Conservation (phyloP, 2,797 vertebrate species). For the Sciurus vulgaris region DNA sequence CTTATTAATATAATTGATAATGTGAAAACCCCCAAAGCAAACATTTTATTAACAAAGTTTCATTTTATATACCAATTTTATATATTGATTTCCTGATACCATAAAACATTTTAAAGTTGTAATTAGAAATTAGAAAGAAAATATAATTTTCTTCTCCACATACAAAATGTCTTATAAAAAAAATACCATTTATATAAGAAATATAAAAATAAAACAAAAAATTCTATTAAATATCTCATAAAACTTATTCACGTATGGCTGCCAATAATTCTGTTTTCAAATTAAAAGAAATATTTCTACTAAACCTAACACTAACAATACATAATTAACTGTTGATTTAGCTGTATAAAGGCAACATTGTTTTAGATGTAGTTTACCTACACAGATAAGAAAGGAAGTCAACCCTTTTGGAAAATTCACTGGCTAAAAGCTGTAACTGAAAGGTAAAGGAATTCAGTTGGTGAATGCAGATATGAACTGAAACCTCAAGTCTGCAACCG, state of each 20-base stretch:
- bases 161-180: background rate
- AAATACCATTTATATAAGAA: slow-evolving; percentile 45
- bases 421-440: slow-evolving; percentile 5
- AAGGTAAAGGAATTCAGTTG: slow-evolving; percentile 42
- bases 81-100: background rate
- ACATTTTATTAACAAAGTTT: slow-evolving; percentile 54
- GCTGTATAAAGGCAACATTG: slow-evolving; percentile 33
- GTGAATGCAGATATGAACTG: slow-evolving; percentile 20
- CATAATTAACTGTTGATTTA: slow-evolving; percentile 23
- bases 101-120: slow-evolving; percentile 41
- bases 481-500: background rate
- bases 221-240: background rate
- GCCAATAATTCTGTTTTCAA: slow-evolving; percentile 32
- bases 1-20: background rate
- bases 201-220: slow-evolving; percentile 19
- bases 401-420: slow-evolving; percentile 23
- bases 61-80: background rate
- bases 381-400: slow-evolving; percentile 30
- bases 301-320: slow-evolving; percentile 33
- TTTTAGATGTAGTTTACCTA: slow-evolving; percentile 36
- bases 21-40: slow-evolving; percentile 39
- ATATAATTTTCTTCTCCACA: background rate
- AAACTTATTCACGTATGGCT: background rate
- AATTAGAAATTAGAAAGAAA: slow-evolving; percentile 44
- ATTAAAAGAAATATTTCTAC: slow-evolving; percentile 45